Conservation (phyloP, 2,797 vertebrate genomes). For the Cyclopterus lumpus region DNA sequence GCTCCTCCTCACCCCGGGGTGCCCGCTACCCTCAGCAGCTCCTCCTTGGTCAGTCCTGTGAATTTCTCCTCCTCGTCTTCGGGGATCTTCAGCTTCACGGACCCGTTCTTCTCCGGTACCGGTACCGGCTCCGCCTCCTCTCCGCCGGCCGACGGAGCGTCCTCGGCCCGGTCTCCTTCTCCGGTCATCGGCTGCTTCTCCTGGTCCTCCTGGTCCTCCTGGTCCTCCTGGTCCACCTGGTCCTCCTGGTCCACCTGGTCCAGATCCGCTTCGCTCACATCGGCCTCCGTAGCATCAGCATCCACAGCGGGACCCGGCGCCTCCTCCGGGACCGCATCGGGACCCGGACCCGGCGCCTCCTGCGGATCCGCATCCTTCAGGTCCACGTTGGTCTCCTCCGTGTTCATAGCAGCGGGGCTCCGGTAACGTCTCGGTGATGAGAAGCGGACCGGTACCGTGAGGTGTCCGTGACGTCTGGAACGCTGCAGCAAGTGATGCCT, state of each 20-base stretch:
- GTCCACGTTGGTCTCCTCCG: constrained; percentile 64
- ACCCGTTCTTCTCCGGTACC: constrained; percentile 85
- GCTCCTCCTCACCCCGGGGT: constrained; percentile 81
- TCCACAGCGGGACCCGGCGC: constrained; percentile 49
- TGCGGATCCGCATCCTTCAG: constrained; percentile 56
- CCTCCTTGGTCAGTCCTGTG: constrained; percentile 90
- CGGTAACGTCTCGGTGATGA: background rate
- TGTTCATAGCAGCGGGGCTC: constrained; percentile 36
- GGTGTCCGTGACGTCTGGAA: background rate
- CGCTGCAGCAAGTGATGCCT: background rate
- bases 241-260: constrained; percentile 89
- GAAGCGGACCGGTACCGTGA: background rate
- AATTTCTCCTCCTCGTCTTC: constrained; percentile 80
- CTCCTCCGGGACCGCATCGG: background rate
- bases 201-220: constrained; percentile 87
- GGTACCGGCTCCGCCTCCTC: background rate
- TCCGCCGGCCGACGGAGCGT: constrained; percentile 37
- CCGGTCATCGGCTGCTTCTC: constrained; percentile 89
- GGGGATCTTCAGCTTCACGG: constrained; percentile 87
- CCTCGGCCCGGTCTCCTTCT: constrained; percentile 44
- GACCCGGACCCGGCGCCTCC: constrained; percentile 25
- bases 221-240: constrained; percentile 85
- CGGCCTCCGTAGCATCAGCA: constrained; percentile 78
- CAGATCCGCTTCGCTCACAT: constrained; percentile 90
- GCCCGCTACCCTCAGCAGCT: constrained; percentile 89